phyloP scores from a whole-genome alignment of 2,888 invertebrate species.

The Mesochorus sp. region DNA sequence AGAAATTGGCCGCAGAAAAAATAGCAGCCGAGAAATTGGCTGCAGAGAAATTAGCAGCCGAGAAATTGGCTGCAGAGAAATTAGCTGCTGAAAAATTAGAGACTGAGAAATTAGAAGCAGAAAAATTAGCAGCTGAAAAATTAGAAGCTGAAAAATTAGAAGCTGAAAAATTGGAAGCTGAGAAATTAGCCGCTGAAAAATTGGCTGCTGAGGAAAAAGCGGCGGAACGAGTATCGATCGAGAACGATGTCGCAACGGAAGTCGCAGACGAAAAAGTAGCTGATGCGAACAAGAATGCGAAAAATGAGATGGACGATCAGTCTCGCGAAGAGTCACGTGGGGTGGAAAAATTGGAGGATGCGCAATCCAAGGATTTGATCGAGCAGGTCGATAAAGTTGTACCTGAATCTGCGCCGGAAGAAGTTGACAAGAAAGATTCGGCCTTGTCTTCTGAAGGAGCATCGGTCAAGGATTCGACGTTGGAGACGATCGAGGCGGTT shows the following conservation, averaged over 20 bases:
- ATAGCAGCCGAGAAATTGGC: background rate
- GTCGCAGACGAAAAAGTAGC: too few species aligned
- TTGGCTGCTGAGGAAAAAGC: background rate
- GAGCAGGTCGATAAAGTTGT: constrained; percentile 24
- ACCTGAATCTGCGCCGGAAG: background rate
- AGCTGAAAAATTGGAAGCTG: background rate
- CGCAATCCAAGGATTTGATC: background rate
- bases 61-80: background rate
- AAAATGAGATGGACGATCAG: background rate
- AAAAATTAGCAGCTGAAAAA: background rate
- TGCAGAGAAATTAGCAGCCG: background rate
- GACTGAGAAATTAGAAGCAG: background rate
- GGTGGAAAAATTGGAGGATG: background rate
- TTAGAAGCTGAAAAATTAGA: background rate
- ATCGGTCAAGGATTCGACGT: constrained; percentile 29
- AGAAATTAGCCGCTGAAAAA: background rate
- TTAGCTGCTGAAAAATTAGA: constrained; percentile 39
- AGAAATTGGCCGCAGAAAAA: background rate
- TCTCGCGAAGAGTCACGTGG: background rate
- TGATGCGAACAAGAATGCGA: too few species aligned
- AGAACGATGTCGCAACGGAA: too few species aligned
- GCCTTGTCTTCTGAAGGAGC: constrained; percentile 9
- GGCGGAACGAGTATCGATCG: too few species aligned
- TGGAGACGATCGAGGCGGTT: constrained; percentile 44
- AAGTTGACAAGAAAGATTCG: constrained; percentile 13